A percentile compares a stretch with the other conserved stretches of the same genome.
phyloP scores from a whole-genome alignment of 2,797 vertebrate species.

The Oreonectes daqikongensis region DNA sequence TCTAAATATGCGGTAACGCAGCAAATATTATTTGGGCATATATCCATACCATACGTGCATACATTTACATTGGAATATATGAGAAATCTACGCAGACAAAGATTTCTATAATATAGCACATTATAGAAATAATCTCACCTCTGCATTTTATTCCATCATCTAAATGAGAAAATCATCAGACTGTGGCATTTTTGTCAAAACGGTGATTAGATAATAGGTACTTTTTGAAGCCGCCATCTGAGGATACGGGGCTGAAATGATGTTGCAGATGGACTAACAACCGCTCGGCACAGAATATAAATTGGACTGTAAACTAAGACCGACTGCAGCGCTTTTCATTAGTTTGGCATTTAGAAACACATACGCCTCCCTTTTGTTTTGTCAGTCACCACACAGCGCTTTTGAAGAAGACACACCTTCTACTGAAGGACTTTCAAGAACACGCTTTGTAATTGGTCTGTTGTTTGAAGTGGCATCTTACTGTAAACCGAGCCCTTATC shows the following conservation, averaged over 20 bases:
- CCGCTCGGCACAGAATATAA: neutral
- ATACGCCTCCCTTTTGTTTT: slow-evolving; percentile 12
- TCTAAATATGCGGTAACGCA: no score
- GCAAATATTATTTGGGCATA: no score
- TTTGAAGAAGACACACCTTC: slow-evolving; percentile 9
- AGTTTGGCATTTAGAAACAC: slow-evolving; percentile 7
- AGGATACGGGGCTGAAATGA: neutral
- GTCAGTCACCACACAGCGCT: neutral
- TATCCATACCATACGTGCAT: no score
- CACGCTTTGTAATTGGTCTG: slow-evolving; percentile 37
- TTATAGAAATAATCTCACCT: slow-evolving; percentile 55
- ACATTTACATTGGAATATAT: neutral
- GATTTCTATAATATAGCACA: slow-evolving; percentile 73
- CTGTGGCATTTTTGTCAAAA: slow-evolving; percentile 59
- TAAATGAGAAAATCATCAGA: slow-evolving; percentile 65
- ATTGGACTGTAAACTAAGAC: slow-evolving; percentile 9
- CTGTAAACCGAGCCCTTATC: slow-evolving; percentile 14
- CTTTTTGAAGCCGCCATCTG: slow-evolving; percentile 20
- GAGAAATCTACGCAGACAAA: slow-evolving; percentile 58
- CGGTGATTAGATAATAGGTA: slow-evolving; percentile 43
- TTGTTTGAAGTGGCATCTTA: slow-evolving; percentile 21
- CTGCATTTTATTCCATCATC: slow-evolving; percentile 49
- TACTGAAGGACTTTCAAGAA: slow-evolving; percentile 37
- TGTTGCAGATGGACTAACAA: slow-evolving; percentile 1
- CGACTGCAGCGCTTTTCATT: neutral